Evolutionary conservation across 2,113 vertebrate species (phyloP).

Genomic region (Pelodiscus sinensis): DNA sequence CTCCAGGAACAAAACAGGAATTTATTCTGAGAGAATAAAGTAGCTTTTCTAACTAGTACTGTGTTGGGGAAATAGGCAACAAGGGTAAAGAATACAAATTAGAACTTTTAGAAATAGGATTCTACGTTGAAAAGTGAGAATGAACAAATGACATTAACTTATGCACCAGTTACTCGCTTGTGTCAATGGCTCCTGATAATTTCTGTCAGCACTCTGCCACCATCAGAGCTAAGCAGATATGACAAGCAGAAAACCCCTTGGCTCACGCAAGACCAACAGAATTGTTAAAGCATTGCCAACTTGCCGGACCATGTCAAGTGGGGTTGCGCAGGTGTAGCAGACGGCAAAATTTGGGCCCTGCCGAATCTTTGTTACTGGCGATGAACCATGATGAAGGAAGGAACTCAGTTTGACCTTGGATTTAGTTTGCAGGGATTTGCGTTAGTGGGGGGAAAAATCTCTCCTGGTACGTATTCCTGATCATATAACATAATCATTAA

Average conservation of each 20-base stretch:
- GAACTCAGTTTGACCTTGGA: background rate
- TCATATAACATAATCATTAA: no score
- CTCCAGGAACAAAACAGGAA: constrained; percentile 7
- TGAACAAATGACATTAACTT: background rate
- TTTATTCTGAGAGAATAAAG: background rate
- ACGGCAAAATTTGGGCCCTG: background rate
- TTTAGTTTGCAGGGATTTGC: background rate
- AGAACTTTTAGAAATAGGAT: background rate
- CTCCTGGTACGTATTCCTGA: background rate
- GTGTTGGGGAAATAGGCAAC: background rate
- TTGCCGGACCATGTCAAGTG: background rate
- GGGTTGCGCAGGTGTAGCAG: rapidly evolving
- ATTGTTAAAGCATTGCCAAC: background rate
- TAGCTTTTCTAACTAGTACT: background rate
- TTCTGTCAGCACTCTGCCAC: background rate
- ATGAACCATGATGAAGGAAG: background rate
- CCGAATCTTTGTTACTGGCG: background rate
- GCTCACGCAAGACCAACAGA: background rate
- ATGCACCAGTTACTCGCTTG: background rate
- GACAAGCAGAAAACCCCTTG: background rate
- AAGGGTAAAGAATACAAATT: background rate
- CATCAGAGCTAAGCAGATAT: background rate
- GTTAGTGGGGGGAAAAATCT: background rate
- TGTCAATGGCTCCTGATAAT: background rate
- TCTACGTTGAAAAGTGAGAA: background rate